These are phyloP conservation scores for Tetramorium simillimum DNA, from an alignment of 1,140 invertebrate species.

Conservation along the genomic window DNA sequence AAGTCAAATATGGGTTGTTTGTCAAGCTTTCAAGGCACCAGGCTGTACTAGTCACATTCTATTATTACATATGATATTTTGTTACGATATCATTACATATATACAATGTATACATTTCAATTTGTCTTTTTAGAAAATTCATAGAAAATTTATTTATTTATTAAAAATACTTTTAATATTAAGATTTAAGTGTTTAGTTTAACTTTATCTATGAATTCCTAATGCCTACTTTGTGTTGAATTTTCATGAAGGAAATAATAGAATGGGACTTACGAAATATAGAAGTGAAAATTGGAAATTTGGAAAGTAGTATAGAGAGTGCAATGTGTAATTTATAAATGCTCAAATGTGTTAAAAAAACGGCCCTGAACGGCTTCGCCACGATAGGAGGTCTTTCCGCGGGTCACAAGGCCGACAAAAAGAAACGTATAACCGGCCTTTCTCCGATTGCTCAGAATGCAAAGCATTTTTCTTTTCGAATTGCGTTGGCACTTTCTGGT, in stretches of 20 bases:
- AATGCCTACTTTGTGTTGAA: background rate
- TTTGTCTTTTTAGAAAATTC: background rate
- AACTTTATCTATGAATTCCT: background rate
- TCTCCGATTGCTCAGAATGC: constrained; percentile 63
- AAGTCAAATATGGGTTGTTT: background rate
- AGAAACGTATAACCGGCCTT: constrained; percentile 65
- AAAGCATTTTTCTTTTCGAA: constrained; percentile 25
- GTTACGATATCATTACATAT: background rate
- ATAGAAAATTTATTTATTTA: background rate
- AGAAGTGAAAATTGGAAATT: background rate
- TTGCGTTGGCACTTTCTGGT: constrained; percentile 22
- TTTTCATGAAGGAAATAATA: background rate
- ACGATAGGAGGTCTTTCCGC: background rate
- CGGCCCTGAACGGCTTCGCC: background rate
- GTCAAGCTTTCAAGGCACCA: background rate
- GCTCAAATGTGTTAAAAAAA: background rate
- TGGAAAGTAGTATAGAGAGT: background rate
- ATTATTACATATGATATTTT: background rate
- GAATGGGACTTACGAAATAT: background rate
- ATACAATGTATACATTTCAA: background rate
- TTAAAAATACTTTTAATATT: background rate
- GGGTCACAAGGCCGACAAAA: constrained; percentile 15
- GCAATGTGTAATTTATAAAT: background rate
- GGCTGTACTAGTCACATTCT: background rate
- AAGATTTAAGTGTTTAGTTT: background rate